Percentiles rank a stretch among this genome's conserved stretches.
Evolutionary conservation across 2,888 invertebrate species (phyloP).

Genomic region (Leptinotarsa tumamoca): DNA sequence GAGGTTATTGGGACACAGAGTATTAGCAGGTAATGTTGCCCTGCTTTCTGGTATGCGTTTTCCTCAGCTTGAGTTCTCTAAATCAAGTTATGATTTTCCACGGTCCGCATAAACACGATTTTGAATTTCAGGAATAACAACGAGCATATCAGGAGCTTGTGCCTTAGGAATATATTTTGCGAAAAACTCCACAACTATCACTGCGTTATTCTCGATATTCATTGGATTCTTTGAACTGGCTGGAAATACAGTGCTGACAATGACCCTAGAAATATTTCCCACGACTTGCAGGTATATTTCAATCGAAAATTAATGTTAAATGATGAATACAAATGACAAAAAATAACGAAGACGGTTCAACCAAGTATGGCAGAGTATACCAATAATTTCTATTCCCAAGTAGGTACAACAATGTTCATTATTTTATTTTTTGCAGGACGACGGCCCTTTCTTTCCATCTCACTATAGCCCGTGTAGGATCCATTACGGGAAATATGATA

Average conservation of each 20-base stretch:
- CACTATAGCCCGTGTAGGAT: slow-evolving; percentile 77
- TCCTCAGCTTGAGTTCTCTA: neutral
- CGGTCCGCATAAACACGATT: too few relatives aligned
- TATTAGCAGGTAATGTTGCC: neutral
- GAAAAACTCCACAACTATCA: neutral
- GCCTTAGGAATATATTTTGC: neutral
- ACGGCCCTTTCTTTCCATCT: slow-evolving; percentile 77
- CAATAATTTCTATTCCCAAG: too few relatives aligned
- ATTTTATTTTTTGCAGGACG: slow-evolving; percentile 67
- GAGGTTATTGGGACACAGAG: neutral
- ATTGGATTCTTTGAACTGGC: neutral
- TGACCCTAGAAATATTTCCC: slow-evolving; percentile 19
- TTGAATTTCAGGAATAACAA: neutral
- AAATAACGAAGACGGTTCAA: too few relatives aligned
- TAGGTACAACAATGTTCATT: too few relatives aligned
- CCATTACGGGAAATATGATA: slow-evolving; percentile 75
- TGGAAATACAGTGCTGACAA: slow-evolving; percentile 12
- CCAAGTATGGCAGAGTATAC: too few relatives aligned
- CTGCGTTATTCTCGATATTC: neutral
- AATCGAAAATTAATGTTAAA: neutral
- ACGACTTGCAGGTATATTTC: slow-evolving; percentile 15
- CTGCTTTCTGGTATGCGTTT: neutral
- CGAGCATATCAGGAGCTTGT: neutral
- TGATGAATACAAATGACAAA: neutral
- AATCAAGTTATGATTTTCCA: too few relatives aligned